A percentile compares a stretch with the other conserved stretches of the same genome.
Evolutionary conservation across 2,797 vertebrate species (phyloP).

Genomic region (Telmatherina bonti): DNA sequence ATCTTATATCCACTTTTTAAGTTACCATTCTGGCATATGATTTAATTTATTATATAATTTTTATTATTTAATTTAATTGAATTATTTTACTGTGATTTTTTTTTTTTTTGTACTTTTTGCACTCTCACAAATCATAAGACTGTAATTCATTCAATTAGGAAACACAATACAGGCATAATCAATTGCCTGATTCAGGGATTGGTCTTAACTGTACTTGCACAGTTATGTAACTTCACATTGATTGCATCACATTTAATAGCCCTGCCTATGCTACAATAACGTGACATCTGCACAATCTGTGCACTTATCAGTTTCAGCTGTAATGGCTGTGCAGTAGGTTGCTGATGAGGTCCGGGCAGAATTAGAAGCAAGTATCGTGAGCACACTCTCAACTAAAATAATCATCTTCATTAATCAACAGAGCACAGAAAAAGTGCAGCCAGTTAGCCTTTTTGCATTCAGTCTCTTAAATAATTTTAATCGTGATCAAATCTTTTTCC

Average conservation of each 20-base stretch:
- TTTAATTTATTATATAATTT: too few species aligned
- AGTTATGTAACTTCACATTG: neutral
- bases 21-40: too few species aligned
- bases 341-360: constrained; percentile 5
- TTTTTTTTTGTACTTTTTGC: neutral
- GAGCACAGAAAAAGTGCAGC: constrained; percentile 48
- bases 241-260: neutral
- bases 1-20: neutral
- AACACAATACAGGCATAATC: constrained; percentile 12
- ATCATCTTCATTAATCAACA: constrained; percentile 67
- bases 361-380: constrained; percentile 23
- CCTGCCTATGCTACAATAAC: neutral
- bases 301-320: neutral
- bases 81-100: too few species aligned
- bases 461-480: constrained; percentile 35
- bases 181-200: neutral
- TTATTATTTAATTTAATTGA: too few species aligned
- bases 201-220: constrained; percentile 2
- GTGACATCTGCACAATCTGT: neutral
- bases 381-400: constrained; percentile 51
- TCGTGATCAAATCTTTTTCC: constrained; percentile 15
- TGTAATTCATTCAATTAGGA: constrained; percentile 9
- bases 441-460: constrained; percentile 14
- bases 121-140: neutral
- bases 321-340: constrained; percentile 1